Evolutionary conservation across 2,113 vertebrate genomes (phyloP).

Genomic region (Merops nubicus): DNA sequence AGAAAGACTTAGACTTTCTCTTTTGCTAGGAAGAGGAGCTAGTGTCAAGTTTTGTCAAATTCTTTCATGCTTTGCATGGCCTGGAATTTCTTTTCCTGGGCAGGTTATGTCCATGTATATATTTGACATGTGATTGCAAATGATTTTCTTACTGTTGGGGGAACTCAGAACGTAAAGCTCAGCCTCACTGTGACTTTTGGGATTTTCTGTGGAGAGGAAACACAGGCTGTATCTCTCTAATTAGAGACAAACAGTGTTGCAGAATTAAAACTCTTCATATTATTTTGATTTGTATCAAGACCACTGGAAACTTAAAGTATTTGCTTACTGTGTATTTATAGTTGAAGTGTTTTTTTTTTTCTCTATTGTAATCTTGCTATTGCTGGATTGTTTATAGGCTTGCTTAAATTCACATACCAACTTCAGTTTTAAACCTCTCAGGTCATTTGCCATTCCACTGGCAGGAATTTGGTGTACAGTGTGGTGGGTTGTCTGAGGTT

Average conservation of each 20-base stretch:
- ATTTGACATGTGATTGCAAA: background rate
- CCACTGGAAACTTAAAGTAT: background rate
- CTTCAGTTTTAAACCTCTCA: background rate
- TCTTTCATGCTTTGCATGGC: background rate
- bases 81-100: background rate
- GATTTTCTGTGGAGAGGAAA: background rate
- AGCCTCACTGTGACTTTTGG: background rate
- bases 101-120: rapidly evolving
- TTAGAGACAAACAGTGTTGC: rapidly evolving
- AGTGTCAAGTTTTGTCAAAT: background rate
- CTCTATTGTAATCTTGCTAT: rapidly evolving
- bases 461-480: background rate
- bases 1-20: background rate
- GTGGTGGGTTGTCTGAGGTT: background rate
- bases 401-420: background rate
- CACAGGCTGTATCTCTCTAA: background rate
- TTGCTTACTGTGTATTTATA: background rate
- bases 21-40: background rate
- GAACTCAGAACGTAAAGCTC: background rate
- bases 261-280: background rate
- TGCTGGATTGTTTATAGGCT: background rate
- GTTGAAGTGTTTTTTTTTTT: background rate
- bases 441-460: background rate
- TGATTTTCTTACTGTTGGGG: background rate
- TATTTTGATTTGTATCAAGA: background rate